Conservation (phyloP, 1,140 invertebrate species). For the Drosophila cardini region DNA sequence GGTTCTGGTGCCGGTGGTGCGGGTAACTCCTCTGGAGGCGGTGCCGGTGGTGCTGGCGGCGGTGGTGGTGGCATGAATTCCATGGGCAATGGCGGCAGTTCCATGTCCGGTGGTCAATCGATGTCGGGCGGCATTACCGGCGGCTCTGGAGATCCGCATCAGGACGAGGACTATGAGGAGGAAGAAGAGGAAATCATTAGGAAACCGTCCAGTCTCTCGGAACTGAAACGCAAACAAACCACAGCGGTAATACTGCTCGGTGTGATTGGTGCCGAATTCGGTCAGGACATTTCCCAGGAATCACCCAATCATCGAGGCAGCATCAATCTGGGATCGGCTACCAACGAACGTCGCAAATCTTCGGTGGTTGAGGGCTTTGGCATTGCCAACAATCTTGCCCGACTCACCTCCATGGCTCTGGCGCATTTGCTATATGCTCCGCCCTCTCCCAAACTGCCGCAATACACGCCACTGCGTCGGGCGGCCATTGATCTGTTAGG, state of each 20-base stretch:
- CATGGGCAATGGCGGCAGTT: constrained; percentile 28
- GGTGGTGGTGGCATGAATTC: constrained; percentile 16
- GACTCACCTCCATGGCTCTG: constrained; percentile 96
- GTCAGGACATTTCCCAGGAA: constrained; percentile 92
- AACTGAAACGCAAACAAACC: constrained; percentile 97
- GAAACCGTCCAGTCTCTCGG: constrained; percentile 93
- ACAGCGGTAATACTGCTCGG: constrained; percentile 98
- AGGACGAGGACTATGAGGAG: constrained; percentile 91
- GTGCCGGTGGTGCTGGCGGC: constrained; percentile 28
- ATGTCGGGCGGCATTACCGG: constrained; percentile 15
- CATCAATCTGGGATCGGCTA: constrained; percentile 85
- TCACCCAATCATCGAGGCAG: constrained; percentile 84
- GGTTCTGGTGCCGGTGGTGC: constrained; percentile 9
- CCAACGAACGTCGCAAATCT: constrained; percentile 89
- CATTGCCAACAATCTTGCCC: constrained; percentile 95
- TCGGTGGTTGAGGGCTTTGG: constrained; percentile 95
- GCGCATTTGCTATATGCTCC: constrained; percentile 97
- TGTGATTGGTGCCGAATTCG: constrained; percentile 99
- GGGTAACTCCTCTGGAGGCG: constrained; percentile 22
- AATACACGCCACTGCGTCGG: constrained; percentile 94
- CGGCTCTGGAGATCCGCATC: constrained; percentile 41
- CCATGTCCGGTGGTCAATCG: constrained; percentile 20
- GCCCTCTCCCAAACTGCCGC: constrained; percentile 91
- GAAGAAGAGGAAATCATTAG: constrained; percentile 92
- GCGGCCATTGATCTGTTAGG: constrained; percentile 98